Percentiles rank a stretch among this genome's conserved stretches.
Conservation (phyloP, 2,797 vertebrate genomes). For the Podarcis lilfordi region DNA sequence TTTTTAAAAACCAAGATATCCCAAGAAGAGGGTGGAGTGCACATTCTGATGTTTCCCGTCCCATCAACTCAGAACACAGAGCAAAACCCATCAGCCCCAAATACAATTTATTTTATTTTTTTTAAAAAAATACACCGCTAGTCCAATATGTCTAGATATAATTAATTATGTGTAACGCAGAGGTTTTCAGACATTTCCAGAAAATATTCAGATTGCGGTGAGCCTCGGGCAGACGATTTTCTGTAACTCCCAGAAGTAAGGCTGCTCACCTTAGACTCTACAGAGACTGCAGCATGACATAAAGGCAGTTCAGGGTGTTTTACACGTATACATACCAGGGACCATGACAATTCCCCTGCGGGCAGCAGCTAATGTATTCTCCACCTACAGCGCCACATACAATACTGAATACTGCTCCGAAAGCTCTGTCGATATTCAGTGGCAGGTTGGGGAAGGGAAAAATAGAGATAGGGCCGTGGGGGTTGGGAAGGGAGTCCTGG, state of each 20-base stretch:
- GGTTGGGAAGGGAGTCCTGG: background rate
- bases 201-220: background rate
- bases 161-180: background rate
- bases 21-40: slow-evolving; percentile 62
- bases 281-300: background rate
- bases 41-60: slow-evolving; percentile 69
- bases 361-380: background rate
- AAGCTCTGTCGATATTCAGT: background rate
- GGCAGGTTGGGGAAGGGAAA: too few species aligned
- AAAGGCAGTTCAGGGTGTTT: background rate
- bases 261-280: background rate
- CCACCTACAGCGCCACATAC: background rate
- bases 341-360: background rate
- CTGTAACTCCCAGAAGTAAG: background rate
- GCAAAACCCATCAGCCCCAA: slow-evolving; percentile 37
- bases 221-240: background rate
- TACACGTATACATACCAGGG: background rate
- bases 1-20: slow-evolving; percentile 63
- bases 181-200: background rate
- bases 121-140: background rate
- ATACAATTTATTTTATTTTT: background rate
- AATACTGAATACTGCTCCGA: background rate
- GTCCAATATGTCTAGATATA: background rate
- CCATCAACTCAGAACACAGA: slow-evolving; percentile 64
- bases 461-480: background rate